Percentiles rank a stretch among this genome's conserved stretches.
These are phyloP conservation scores for Camponotus fellah DNA, from an alignment of 2,888 invertebrate species.

Conservation along the genomic window DNA sequence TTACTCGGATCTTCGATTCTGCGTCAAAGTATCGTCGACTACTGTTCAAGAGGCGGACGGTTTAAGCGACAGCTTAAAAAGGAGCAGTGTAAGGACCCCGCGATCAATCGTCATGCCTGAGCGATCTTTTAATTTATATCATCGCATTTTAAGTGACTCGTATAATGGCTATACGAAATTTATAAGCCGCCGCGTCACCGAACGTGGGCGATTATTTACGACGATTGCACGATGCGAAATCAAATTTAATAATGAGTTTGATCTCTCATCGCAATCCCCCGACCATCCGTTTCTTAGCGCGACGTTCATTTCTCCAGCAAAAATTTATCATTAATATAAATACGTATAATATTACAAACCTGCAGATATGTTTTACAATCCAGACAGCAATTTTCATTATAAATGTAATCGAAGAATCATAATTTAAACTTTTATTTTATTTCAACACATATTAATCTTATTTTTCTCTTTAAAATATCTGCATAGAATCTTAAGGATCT, in stretches of 20 bases:
- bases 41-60: not conserved
- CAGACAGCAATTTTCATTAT: not conserved
- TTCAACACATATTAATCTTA: not conserved
- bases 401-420: slow-evolving; percentile 4
- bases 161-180: slow-evolving; percentile 73
- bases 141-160: slow-evolving; percentile 76
- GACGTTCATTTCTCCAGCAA: not conserved
- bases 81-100: slow-evolving; percentile 8
- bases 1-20: not conserved
- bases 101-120: slow-evolving; percentile 68
- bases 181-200: slow-evolving; percentile 58
- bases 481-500: not conserved
- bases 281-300: not conserved
- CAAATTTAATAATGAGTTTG: slow-evolving; percentile 73
- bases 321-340: slow-evolving; percentile 1
- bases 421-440: not conserved
- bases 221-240: slow-evolving; percentile 63
- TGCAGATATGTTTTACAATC: not conserved
- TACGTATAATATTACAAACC: not conserved
- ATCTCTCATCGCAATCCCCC: slow-evolving; percentile 67
- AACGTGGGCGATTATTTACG: slow-evolving; percentile 79
- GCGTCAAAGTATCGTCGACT: not conserved
- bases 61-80: not conserved
- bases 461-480: not conserved
- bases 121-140: slow-evolving; percentile 75